Evolutionary conservation across 1,140 invertebrate genomes (phyloP).

Genomic region (Uloborus diversus): DNA sequence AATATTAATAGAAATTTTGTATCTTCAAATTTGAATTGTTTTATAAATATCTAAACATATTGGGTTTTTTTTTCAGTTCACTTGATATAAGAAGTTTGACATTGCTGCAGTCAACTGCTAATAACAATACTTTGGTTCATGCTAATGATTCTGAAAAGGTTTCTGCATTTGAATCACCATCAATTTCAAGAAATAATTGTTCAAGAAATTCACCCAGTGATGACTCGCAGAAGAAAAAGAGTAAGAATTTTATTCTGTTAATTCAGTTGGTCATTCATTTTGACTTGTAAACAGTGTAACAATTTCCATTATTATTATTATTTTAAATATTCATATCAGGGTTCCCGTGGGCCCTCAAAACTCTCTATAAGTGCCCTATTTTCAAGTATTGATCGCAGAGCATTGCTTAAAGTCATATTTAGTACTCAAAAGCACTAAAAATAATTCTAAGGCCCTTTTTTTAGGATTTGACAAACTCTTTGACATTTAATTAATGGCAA

Average conservation of each 20-base stretch:
- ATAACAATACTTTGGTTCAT: background rate
- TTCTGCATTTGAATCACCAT: background rate
- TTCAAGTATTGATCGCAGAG: too few species aligned
- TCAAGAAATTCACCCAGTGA: background rate
- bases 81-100: slow-evolving; percentile 33
- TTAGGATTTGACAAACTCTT: background rate
- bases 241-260: slow-evolving; percentile 3
- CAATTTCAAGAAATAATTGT: slow-evolving; percentile 2
- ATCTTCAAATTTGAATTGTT: too few species aligned
- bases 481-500: too few species aligned
- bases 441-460: too few species aligned
- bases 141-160: background rate
- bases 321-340: background rate
- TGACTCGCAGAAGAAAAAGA: slow-evolving; percentile 31
- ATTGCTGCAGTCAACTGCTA: slow-evolving; percentile 23
- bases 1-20: too few species aligned
- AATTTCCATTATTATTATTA: background rate
- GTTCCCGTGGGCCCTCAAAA: too few species aligned
- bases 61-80: slow-evolving; percentile 24
- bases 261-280: background rate
- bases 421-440: too few species aligned
- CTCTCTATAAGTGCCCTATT: too few species aligned
- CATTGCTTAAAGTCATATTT: too few species aligned
- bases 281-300: background rate
- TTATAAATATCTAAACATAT: too few species aligned